phyloP scores from a whole-genome alignment of 2,888 invertebrate genomes.

The Drosophila subsilvestris region DNA sequence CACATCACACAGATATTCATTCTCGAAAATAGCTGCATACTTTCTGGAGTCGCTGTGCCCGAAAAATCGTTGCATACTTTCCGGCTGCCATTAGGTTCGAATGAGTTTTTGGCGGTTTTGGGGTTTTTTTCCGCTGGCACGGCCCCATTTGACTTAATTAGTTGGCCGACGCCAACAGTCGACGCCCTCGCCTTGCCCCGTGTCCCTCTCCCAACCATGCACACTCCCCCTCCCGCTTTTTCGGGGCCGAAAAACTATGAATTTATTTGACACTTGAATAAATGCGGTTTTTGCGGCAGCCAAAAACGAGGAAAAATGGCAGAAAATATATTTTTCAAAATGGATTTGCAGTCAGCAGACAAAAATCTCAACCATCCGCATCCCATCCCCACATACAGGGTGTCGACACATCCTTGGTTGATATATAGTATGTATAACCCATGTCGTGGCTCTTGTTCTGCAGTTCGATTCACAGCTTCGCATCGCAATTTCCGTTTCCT shows the following conservation, averaged over 20 bases:
- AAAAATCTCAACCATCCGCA: constrained; percentile 20
- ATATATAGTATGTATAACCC: constrained; percentile 58
- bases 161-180: constrained; percentile 57
- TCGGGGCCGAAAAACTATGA: constrained; percentile 67
- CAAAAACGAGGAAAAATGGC: constrained; percentile 70
- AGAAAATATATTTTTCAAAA: constrained; percentile 71
- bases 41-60: constrained; percentile 36
- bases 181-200: constrained; percentile 40
- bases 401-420: constrained; percentile 41
- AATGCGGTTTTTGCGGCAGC: constrained; percentile 77
- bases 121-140: constrained; percentile 2
- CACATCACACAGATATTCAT: constrained; percentile 28
- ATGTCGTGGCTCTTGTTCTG: constrained; percentile 61
- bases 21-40: constrained; percentile 45
- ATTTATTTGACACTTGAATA: constrained; percentile 83
- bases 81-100: constrained; percentile 45
- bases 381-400: constrained; percentile 20
- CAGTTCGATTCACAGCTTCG: constrained; percentile 80
- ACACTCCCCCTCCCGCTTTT: not conserved
- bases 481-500: constrained; percentile 74
- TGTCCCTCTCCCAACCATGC: not conserved
- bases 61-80: constrained; percentile 55
- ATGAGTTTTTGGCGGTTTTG: constrained; percentile 34
- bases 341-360: constrained; percentile 39
- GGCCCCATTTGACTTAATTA: constrained; percentile 82